These are phyloP conservation scores for Proteles cristata DNA, from an alignment of 2,113 vertebrate species.

Conservation along the genomic window DNA sequence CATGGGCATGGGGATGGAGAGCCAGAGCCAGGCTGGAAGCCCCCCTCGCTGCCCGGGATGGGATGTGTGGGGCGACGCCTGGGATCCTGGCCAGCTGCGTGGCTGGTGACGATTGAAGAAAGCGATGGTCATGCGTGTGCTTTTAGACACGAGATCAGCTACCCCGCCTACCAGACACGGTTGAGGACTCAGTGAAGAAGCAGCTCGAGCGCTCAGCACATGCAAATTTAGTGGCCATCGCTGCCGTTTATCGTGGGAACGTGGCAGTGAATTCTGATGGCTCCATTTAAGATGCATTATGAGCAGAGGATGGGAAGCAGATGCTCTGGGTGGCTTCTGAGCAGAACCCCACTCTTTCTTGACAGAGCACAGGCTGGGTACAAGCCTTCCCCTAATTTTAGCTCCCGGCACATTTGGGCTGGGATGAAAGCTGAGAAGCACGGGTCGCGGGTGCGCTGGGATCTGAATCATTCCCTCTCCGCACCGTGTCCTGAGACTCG, in stretches of 20 bases:
- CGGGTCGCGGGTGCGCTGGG: background rate
- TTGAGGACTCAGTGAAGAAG: accelerated
- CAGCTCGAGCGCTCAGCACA: accelerated
- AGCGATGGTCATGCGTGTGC: accelerated
- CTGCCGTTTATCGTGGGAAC: background rate
- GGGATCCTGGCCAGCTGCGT: background rate
- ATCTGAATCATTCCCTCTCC: background rate
- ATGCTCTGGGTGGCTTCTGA: background rate
- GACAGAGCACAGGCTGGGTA: background rate
- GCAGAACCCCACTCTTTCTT: accelerated
- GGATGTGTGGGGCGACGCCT: accelerated
- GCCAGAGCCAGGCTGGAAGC: accelerated
- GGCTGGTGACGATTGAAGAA: accelerated
- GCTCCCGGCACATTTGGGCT: background rate
- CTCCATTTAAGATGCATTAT: background rate
- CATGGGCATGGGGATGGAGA: accelerated
- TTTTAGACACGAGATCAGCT: accelerated
- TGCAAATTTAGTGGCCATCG: accelerated
- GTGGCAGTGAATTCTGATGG: background rate
- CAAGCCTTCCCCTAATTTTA: background rate
- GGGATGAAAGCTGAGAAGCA: conserved; percentile 18
- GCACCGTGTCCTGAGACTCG: accelerated
- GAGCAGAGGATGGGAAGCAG: background rate
- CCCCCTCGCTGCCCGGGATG: background rate
- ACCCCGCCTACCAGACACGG: accelerated